Percentiles rank a stretch among this genome's conserved stretches.
These are phyloP conservation scores for Ips nitidus DNA, from an alignment of 1,140 invertebrate species.

Conservation along the genomic window DNA sequence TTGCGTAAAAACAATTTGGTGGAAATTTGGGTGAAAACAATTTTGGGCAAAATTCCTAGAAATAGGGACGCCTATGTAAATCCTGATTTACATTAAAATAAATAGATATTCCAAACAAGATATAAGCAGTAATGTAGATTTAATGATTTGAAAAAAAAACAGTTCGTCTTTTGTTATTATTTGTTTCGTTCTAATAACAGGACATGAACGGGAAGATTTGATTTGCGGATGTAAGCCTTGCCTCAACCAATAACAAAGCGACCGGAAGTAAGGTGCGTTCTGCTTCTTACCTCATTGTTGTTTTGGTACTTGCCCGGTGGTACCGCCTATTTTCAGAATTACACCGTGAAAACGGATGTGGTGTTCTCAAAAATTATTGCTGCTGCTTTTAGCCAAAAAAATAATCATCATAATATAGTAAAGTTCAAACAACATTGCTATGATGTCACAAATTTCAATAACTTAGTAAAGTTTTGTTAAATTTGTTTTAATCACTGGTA, in stretches of 20 bases:
- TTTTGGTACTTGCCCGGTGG: background rate
- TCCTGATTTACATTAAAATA: constrained; percentile 21
- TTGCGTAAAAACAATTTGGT: too few species aligned
- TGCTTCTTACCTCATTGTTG: constrained; percentile 25
- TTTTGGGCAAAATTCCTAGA: background rate
- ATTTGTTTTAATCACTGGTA: too few species aligned
- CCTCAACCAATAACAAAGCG: constrained; percentile 30
- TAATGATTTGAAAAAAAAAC: constrained; percentile 24
- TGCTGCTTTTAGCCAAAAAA: too few species aligned
- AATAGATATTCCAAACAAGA: constrained; percentile 25
- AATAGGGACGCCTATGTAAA: constrained; percentile 15
- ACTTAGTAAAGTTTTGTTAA: too few species aligned
- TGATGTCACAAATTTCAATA: too few species aligned
- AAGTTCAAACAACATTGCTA: too few species aligned
- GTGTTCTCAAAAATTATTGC: too few species aligned
- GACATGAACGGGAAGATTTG: constrained; percentile 30
- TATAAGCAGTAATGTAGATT: constrained; percentile 29
- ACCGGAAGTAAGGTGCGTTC: constrained; percentile 37
- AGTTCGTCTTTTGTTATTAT: constrained; percentile 18
- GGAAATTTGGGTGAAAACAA: too few species aligned
- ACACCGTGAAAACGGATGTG: background rate
- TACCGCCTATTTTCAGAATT: constrained; percentile 5
- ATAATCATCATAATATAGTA: too few species aligned
- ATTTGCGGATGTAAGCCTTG: constrained; percentile 31
- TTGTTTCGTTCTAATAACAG: constrained; percentile 20